phyloP scores from a whole-genome alignment of 1,140 invertebrate species.

The Pectinophora gossypiella region DNA sequence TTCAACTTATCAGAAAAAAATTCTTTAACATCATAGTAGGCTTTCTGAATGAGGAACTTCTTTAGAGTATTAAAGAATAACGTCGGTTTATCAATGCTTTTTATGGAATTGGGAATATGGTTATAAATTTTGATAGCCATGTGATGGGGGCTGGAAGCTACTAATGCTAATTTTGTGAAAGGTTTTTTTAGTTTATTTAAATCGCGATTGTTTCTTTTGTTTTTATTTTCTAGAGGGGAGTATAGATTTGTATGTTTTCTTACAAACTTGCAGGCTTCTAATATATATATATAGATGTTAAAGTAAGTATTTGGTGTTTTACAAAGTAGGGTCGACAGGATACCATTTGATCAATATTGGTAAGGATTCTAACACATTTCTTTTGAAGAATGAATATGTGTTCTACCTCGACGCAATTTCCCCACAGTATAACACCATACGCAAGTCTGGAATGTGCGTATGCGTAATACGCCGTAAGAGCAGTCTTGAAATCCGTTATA shows the following conservation, averaged over 20 bases:
- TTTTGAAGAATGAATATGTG: slow-evolving; percentile 7
- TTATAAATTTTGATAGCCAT: slow-evolving; percentile 7
- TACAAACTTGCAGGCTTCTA: slow-evolving; percentile 6
- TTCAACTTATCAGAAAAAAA: background rate
- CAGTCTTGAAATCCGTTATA: background rate
- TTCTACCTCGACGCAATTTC: background rate
- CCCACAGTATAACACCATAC: slow-evolving; percentile 7
- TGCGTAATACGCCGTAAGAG: slow-evolving; percentile 5
- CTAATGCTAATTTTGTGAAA: slow-evolving; percentile 4
- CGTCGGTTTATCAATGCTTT: background rate
- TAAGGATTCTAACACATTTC: slow-evolving; percentile 6
- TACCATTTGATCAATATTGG: slow-evolving; percentile 8
- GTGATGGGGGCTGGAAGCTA: background rate
- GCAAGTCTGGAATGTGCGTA: slow-evolving; percentile 5
- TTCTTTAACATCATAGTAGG: background rate
- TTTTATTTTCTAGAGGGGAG: background rate
- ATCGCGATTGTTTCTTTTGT: slow-evolving; percentile 4
- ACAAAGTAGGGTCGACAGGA: slow-evolving; percentile 6
- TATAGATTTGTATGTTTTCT: slow-evolving; percentile 8
- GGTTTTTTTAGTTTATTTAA: slow-evolving; percentile 1
- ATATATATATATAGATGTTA: slow-evolving; percentile 5
- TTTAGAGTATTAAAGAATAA: background rate
- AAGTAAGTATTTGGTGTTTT: slow-evolving; percentile 1
- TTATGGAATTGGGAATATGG: slow-evolving; percentile 2
- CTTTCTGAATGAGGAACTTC: background rate